Evolutionary conservation across 2,888 invertebrate species (phyloP), one percentile per base, ranked within the genome.

Genomic region (Drosophila falleni): DNA sequence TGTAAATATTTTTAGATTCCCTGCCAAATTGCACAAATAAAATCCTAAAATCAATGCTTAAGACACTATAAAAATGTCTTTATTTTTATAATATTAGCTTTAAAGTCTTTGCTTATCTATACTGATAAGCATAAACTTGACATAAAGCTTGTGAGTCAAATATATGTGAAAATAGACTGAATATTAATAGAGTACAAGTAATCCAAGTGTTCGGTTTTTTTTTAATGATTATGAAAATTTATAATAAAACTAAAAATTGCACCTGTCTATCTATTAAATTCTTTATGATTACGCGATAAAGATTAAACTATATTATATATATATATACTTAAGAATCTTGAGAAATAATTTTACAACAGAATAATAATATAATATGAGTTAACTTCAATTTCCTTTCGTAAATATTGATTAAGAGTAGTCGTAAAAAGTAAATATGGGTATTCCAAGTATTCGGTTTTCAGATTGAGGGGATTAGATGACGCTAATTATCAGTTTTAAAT

Each of bases 401-500:
- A 4, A 23, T 23, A 23, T 23, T 23, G 23, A 23, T 3, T 23
- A 23, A 3, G 23, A 23, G 23, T 23, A 23, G 2, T 23, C 23
- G 23, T 23, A 11, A 16, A 11, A 49, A 49, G 16, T 16, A 5
- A 39, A 37, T 39, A 26, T 26, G 16, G 31, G 3, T 44, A n/a
- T 56, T 56, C 55, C 55, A 55, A 50, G 54, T 63, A 76, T 54
- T 54, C 35, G 49, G 9, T 47, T n/a, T 29, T 53, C 46, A 23
- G 55, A 16, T 56, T 29, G 23, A 15, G 53, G 3, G 80, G 82
- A 79, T 81, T 82, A 85, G 59, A 16, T 62, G 69, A 60, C 58
- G 61, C 80, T 86, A 88, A 82, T 88, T 80, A 73, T 65, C 60
- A 55, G 31, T 42, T 10, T 6, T 11, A 49, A 60, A 49, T 46